Evolutionary conservation across 2,113 vertebrate species (phyloP).

Genomic region (Typhlomys cinereus): DNA sequence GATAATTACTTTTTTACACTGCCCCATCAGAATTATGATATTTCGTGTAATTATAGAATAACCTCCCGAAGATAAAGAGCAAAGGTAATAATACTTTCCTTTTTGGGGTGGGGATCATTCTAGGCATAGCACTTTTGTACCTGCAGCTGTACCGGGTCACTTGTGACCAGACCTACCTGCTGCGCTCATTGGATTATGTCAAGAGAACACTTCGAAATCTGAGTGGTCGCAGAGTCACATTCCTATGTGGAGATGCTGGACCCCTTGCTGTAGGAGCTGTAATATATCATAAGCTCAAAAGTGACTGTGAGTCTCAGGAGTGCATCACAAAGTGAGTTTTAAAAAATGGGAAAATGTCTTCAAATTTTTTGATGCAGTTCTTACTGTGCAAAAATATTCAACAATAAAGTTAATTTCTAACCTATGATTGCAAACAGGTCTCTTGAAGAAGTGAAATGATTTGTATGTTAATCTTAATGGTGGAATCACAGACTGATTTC

Average conservation of each 20-base stretch:
- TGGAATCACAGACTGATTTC: too few relatives aligned
- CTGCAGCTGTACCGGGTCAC: conserved; percentile 92
- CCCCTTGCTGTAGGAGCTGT: conserved; percentile 95
- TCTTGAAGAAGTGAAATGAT: background rate
- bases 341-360: background rate
- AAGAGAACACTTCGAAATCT: conserved; percentile 94
- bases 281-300: conserved; percentile 92
- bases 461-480: background rate
- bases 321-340: conserved; percentile 91
- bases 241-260: conserved; percentile 97
- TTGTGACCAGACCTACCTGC: conserved; percentile 89
- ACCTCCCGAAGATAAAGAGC: background rate
- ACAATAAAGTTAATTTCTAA: background rate
- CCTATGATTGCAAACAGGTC: accelerated
- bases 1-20: background rate
- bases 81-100: background rate
- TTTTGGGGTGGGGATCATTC: background rate
- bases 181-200: conserved; percentile 94
- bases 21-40: background rate
- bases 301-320: conserved; percentile 90
- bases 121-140: conserved; percentile 96
- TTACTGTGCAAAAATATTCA: background rate
- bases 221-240: conserved; percentile 93
- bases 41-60: background rate
- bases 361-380: background rate